These are phyloP conservation scores for Yoshiicerus persimilis DNA, from an alignment of 1,140 invertebrate genomes.

Conservation along the genomic window DNA sequence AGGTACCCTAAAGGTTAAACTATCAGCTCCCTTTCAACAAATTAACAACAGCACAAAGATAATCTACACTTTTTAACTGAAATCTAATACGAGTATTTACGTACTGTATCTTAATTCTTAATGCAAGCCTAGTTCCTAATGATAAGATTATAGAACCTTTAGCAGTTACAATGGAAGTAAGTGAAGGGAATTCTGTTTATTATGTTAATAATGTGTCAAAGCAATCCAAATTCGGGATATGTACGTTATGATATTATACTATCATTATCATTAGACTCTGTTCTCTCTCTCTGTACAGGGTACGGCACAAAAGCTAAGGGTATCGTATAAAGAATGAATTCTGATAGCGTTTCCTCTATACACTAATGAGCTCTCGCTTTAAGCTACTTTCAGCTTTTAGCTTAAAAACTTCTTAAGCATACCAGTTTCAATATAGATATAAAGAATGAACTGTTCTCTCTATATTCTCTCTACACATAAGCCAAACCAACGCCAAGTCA, in stretches of 20 bases:
- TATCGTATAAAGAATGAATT: neutral
- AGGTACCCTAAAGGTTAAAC: too few species aligned
- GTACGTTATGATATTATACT: too few species aligned
- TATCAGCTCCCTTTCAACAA: neutral
- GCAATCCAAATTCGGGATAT: too few species aligned
- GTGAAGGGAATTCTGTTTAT: neutral
- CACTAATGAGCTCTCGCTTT: constrained; percentile 19
- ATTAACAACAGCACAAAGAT: neutral
- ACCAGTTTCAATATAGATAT: neutral
- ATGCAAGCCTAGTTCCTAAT: neutral
- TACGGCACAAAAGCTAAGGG: neutral
- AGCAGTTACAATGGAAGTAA: too few species aligned
- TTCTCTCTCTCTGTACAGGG: too few species aligned
- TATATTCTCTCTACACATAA: neutral
- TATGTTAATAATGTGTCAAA: neutral
- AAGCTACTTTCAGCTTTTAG: constrained; percentile 20
- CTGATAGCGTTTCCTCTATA: neutral
- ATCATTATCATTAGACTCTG: too few species aligned
- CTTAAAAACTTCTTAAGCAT: constrained; percentile 11
- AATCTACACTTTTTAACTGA: neutral
- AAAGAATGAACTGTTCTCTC: neutral
- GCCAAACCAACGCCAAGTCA: too few species aligned
- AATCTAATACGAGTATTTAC: neutral
- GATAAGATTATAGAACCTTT: too few species aligned
- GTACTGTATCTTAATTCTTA: too few species aligned